Evolutionary conservation across 1,140 invertebrate species (phyloP), one percentile per base, ranked within the genome.

Genomic region (Elymnias hypermnestra): DNA sequence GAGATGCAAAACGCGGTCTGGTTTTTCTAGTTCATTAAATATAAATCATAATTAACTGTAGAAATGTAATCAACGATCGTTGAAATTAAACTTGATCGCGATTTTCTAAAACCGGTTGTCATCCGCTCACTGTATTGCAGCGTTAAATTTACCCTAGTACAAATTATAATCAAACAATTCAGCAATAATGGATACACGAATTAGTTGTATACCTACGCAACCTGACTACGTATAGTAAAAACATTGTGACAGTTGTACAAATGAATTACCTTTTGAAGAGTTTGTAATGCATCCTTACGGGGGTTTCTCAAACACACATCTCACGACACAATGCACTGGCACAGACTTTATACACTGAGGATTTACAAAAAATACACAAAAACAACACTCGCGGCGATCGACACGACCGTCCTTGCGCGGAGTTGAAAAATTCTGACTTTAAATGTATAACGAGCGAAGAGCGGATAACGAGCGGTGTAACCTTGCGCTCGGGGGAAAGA

Each of bases 281-380:
- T 55, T 83, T 83, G 53, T 79, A 83, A 59, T 83, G 78, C 78
- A 83, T 83, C 69, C 68, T 73, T 38, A 3, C 35, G 50, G 33
- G 46, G 29, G 13, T 23, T 36, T 12, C 3, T 13, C 3, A 10
- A 36, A 45, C 47, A 43, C 55, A 54, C 53, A 64, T 45, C 36
- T 47, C 59, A 62, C 51, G 40, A 31, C 52, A 57, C 58, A 60
- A 13, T 42, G 58, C 62, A 41, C 22, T 59, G 54, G 60, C 45
- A 17, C 3, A 31, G 31, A 45, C 21, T 55, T 51, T 49, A 42
- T 50, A 33, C 55, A 58, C 66, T 53, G 48, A 41, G 26, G 38
- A 31, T 38, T 42, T 39, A 35, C 25, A 23, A 25, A 29, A 12
- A 28, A 29, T 17, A 57, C 45, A 45, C 44, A 31, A 8, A 38